phyloP scores from a whole-genome alignment of 2,888 invertebrate genomes.

The Drosophila paramelanica region DNA sequence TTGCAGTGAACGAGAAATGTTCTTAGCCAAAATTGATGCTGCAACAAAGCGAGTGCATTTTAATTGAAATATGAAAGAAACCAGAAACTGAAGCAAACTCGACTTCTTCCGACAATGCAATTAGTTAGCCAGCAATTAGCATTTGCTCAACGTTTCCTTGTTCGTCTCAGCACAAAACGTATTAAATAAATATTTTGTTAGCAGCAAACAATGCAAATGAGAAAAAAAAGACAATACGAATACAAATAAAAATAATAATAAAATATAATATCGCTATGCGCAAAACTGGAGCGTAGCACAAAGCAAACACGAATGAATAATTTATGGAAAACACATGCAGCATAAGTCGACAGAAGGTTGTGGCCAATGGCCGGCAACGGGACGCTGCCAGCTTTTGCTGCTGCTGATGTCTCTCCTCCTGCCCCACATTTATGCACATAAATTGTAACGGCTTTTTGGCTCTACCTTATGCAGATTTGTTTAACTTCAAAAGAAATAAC shows the following conservation, averaged over 20 bases:
- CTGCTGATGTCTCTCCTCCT: constrained; percentile 15
- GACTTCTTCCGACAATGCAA: constrained; percentile 44
- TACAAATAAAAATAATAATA: constrained; percentile 35
- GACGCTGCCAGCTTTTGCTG: constrained; percentile 9
- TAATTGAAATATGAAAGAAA: constrained; percentile 47
- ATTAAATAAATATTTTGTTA: constrained; percentile 29
- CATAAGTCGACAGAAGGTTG: constrained; percentile 52
- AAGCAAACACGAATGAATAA: constrained; percentile 65
- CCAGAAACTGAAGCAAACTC: constrained; percentile 14
- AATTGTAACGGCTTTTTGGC: constrained; percentile 72
- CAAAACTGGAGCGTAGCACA: constrained; percentile 38
- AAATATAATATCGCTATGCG: constrained; percentile 44
- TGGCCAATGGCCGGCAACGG: constrained; percentile 40
- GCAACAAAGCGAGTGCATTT: constrained; percentile 48
- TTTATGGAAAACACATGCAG: constrained; percentile 64
- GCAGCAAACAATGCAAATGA: background rate
- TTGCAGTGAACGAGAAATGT: constrained; percentile 1
- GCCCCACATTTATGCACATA: constrained; percentile 68
- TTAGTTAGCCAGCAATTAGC: constrained; percentile 59
- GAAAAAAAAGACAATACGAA: constrained; percentile 3
- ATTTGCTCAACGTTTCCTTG: constrained; percentile 20
- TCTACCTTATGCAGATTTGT: constrained; percentile 76
- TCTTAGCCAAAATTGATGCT: constrained; percentile 1
- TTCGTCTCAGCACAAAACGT: constrained; percentile 16
- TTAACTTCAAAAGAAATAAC: constrained; percentile 73